Base-by-base conservation (phyloP, 2,888 invertebrate species). In the Eugnorisma glareosa region DNA sequence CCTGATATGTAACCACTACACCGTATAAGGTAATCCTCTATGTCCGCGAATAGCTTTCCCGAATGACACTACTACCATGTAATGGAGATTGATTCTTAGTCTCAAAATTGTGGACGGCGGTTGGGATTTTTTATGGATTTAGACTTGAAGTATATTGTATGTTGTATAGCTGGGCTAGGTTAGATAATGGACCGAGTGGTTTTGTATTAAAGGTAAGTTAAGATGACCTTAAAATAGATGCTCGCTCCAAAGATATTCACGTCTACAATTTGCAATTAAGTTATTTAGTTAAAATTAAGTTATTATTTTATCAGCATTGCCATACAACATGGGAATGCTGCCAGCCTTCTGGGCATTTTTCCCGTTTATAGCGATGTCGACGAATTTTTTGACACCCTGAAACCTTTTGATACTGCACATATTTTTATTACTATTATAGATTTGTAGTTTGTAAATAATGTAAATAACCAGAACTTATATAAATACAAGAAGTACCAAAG, bases 1-100 rank as follows among this genome's bases (percentile, higher is more conserved):
- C 83, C 84, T 89, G 91, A 92, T 93, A 92, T 84, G 90, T 80
- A 86, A 85, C 85, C 79, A 82, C 89, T 87, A 87, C 88, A 87
- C 89, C 89, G 90, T 90, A 90, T 89, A 90, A 89, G 90, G 92
- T 91, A 91, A 92, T 92, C 88, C 88, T 43, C 43, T 77, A 84
- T 85, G 89, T 86, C 87, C 90, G 89, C 83, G 88, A 89, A 92
- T 90, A 82, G 89, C 90, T 82, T 86, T 86, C 82, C 81, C 81
- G 88, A 90, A 90, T 88, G 90, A 90, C 90, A 81, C 79, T 79
- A 81, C 85, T 81, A 70, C 75, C 48, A 67, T 69, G 75, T 89
- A 89, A 90, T 90, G 89, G 86, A 86, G 88, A 90, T 89, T 87
- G 89, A 89, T 88, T 89, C 84, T 85, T 77, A 79, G 75, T 66